Evolutionary conservation across 2,888 invertebrate genomes (phyloP), one percentile per base, ranked within the genome.

Genomic region (Operophtera brumata): DNA sequence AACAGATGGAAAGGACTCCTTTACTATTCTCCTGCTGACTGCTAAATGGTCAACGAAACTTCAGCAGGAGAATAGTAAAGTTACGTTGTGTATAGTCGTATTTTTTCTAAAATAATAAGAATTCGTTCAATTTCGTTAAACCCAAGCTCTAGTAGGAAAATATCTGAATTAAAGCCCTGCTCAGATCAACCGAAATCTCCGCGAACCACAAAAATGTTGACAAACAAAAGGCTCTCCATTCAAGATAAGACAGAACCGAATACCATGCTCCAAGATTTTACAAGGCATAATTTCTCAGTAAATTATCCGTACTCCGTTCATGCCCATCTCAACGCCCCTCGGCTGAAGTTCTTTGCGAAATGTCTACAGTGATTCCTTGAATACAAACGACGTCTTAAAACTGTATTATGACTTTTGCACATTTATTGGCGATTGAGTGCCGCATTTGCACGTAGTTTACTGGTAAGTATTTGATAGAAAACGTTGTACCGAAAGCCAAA

Each of bases 341-440:
- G 70, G 57, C 74, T 67, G 75, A 82, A 86, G 76, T 83, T 86
- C 81, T 75, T 77, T 86, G 86, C 80, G 86, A 90, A 89, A 90
- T 90, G 90, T 90, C 89, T 89, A 83, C 87, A 83, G 84, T 88
- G 90, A 90, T 89, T 90, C 86, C 84, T 82, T 86, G 91, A 90
- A 91, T 91, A 91, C 90, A 91, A 91, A 91, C 85, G 90, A 89
- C 83, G 77, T 71, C 72, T 78, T 85, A 82, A 80, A 82, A 77
- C 70, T 81, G 75, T 80, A 83, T 86, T 86, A 88, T 82, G 86
- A 86, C 75, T 85, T 86, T 77, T 79, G 78, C 82, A 83, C 82
- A 82, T 82, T 86, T 79, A 79, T 80, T 77, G 73, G 61, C 77
- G 72, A 82, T 83, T 76, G 79, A 75, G 76, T 78, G 70, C 67